These are phyloP conservation scores for Raja brachyura DNA, from an alignment of 2,113 vertebrate species.

Conservation along the genomic window DNA sequence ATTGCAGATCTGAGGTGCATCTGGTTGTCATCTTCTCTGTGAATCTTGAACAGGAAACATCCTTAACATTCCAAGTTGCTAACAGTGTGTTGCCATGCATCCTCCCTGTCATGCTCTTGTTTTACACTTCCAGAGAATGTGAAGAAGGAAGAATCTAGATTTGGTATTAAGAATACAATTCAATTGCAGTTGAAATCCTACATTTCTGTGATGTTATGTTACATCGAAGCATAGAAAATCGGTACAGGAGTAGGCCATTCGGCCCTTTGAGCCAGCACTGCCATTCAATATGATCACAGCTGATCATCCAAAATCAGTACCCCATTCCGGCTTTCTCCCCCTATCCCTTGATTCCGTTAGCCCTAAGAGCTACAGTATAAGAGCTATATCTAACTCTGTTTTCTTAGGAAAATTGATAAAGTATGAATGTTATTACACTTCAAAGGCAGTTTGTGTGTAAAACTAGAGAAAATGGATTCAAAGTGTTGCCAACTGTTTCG, in stretches of 20 bases:
- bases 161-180: neutral
- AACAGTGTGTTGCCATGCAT: neutral
- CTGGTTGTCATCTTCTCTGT: neutral
- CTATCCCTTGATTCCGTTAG: too few species aligned
- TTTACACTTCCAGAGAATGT: neutral
- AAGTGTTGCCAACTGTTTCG: neutral
- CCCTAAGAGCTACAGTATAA: too few species aligned
- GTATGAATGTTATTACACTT: neutral
- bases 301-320: too few species aligned
- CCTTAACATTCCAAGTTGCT: neutral
- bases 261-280: too few species aligned
- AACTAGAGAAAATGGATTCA: too few species aligned
- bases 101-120: neutral
- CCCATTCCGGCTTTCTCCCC: too few species aligned
- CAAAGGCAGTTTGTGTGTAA: too few species aligned
- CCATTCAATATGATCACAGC: too few species aligned
- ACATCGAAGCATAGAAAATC: too few species aligned
- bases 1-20: neutral
- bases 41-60: conserved; percentile 9
- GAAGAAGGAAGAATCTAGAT: neutral
- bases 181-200: neutral
- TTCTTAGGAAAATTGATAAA: neutral
- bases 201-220: neutral
- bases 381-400: too few species aligned
- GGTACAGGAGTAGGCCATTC: too few species aligned